Evolutionary conservation across 2,113 vertebrate genomes (phyloP), one percentile per base, ranked within the genome.

Genomic region (Leucopsar rothschildi): DNA sequence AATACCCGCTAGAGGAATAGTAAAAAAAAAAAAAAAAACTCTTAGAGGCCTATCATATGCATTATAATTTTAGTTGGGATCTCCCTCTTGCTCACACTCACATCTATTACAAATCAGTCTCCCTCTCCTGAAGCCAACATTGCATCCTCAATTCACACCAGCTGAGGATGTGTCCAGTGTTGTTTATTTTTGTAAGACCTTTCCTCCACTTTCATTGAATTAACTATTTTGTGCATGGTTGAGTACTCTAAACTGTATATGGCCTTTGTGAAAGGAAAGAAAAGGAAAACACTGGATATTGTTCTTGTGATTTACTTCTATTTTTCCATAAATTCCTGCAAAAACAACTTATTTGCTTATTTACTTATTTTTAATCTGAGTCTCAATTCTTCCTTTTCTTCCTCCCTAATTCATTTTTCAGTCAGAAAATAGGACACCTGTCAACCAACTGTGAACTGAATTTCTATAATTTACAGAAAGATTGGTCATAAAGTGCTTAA

Each of bases 391-490:
- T 57, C 22, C 18, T 64, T n/a, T 56, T 10, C 7, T 47, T 59
- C 55, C 23, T 78, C 28, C 16, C 4, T 55, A 63, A 47, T 55
- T 55, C 1, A 61, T 79, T 88, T 81, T 52, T 60, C 72, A 94
- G 44, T 91, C 72, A 92, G 61, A 93, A 73, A 92, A 78, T 49
- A 93, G 90, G 96, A 92, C 87, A 96, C 93, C 93, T 97, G 95
- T 86, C 88, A 96, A 70, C 82, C 92, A 97, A 95, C 93, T 97
- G 95, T 96, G 90, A 92, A 64, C 40, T 47, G 49, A 95, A 22
- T 95, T 94, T 94, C 55, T 94, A 4, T 83, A 95, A 84, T 93
- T 96, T 96, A 81, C 86, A 94, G 52, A 96, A 88, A 88, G 59
- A 31, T 25, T 94, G 64, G 53, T 77, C 88, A 95, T 85, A 85